phyloP scores from a whole-genome alignment of 2,888 invertebrate genomes.

The Drosophila mulleri region DNA sequence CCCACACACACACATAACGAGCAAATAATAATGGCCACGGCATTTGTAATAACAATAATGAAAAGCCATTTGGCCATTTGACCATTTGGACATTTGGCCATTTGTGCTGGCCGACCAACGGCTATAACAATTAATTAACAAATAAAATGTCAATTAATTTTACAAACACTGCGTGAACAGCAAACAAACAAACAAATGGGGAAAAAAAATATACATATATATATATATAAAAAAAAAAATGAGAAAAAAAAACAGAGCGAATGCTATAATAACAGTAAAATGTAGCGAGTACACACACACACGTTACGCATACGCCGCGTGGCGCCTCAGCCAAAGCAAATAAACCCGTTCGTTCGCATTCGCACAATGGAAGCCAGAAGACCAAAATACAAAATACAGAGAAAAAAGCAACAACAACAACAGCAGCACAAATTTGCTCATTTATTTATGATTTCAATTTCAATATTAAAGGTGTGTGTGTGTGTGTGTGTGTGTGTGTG shows the following conservation, averaged over 20 bases:
- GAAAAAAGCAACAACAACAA: not conserved
- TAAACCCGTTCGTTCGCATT: slow-evolving; percentile 37
- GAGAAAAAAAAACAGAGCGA: slow-evolving; percentile 13
- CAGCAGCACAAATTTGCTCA: slow-evolving; percentile 67
- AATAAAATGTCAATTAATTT: slow-evolving; percentile 85
- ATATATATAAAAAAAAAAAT: slow-evolving; percentile 10
- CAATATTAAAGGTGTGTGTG: slow-evolving; percentile 77
- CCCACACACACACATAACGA: slow-evolving; percentile 50
- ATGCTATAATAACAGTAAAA: slow-evolving; percentile 79
- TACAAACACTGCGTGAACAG: slow-evolving; percentile 72
- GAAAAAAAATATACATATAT: slow-evolving; percentile 7
- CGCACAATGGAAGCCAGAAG: slow-evolving; percentile 22
- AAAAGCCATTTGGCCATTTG: slow-evolving; percentile 67
- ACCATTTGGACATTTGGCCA: slow-evolving; percentile 16
- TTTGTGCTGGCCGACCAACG: slow-evolving; percentile 53
- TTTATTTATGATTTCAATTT: slow-evolving; percentile 81
- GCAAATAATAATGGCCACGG: slow-evolving; percentile 76
- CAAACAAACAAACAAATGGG: slow-evolving; percentile 2
- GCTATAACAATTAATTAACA: slow-evolving; percentile 84
- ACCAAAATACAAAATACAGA: slow-evolving; percentile 25
- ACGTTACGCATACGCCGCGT: slow-evolving; percentile 54
- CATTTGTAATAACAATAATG: slow-evolving; percentile 80
- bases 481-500: slow-evolving; percentile 17
- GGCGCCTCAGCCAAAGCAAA: slow-evolving; percentile 37
- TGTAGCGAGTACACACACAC: slow-evolving; percentile 43